phyloP scores from a whole-genome alignment of 2,888 invertebrate genomes.

The Acleris cristana region DNA sequence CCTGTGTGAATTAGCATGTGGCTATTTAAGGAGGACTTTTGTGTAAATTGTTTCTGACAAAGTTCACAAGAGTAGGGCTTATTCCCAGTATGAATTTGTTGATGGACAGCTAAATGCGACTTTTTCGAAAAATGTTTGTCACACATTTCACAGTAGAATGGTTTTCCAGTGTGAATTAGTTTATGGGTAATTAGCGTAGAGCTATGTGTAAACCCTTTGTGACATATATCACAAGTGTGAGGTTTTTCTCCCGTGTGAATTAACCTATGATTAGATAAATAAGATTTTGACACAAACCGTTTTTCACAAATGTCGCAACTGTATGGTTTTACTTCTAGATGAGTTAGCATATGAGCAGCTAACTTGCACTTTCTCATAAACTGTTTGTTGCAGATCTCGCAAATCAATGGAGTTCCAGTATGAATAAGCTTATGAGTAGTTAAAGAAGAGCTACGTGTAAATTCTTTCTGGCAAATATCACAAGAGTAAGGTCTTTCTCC shows the following conservation, averaged over 20 bases:
- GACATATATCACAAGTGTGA: slow-evolving; percentile 1
- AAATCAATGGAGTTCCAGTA: not conserved
- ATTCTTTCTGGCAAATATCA: not conserved
- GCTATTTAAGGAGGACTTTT: too few species aligned
- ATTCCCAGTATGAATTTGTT: too few species aligned
- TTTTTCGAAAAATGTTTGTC: too few species aligned
- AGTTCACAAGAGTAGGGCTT: too few species aligned
- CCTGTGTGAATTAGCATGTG: too few species aligned
- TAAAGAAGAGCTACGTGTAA: not conserved
- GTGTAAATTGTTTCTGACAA: too few species aligned
- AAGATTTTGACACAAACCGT: not conserved
- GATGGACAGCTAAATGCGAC: too few species aligned
- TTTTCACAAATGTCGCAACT: slow-evolving; percentile 2
- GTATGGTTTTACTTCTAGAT: not conserved
- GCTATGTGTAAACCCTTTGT: not conserved
- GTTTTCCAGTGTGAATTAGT: too few species aligned
- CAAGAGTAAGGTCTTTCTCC: not conserved
- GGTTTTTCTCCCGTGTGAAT: not conserved
- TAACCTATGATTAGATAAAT: not conserved
- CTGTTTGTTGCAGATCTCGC: slow-evolving; percentile 1
- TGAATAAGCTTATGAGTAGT: not conserved
- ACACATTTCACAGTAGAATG: too few species aligned
- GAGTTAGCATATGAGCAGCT: not conserved
- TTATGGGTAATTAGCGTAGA: not conserved
- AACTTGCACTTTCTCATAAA: not conserved